Percentiles rank a stretch among this genome's conserved stretches.
Evolutionary conservation across 1,140 invertebrate species (phyloP).

Genomic region (Drosophila quadrilineata): DNA sequence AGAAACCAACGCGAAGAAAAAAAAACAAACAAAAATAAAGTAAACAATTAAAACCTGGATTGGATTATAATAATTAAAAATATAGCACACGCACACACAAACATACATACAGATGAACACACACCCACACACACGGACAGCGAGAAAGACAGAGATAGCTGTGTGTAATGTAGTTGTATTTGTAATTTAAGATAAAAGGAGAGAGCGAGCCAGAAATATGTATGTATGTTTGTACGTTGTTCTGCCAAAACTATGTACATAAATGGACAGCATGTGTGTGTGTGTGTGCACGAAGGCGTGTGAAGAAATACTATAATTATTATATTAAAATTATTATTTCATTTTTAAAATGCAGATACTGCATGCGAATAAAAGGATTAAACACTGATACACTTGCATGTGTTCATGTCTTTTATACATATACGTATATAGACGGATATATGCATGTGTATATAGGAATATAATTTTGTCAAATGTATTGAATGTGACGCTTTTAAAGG

Average conservation of each 20-base stretch:
- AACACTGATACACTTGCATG: too few species aligned
- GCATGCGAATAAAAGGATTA: too few species aligned
- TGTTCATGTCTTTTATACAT: too few species aligned
- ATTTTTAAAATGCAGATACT: too few species aligned
- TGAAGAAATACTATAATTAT: slow-evolving; percentile 4
- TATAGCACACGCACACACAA: slow-evolving; percentile 2
- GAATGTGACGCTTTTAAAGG: slow-evolving; percentile 27
- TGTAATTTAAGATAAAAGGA: slow-evolving; percentile 24
- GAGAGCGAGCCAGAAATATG: neutral
- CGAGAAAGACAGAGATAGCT: slow-evolving; percentile 2
- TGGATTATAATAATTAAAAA: slow-evolving; percentile 17
- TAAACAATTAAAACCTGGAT: slow-evolving; percentile 11
- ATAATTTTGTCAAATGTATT: slow-evolving; percentile 14
- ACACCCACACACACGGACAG: slow-evolving; percentile 2
- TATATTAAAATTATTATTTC: too few species aligned
- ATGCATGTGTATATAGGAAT: neutral
- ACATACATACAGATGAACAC: slow-evolving; percentile 6
- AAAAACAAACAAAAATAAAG: too few species aligned
- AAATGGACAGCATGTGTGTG: neutral
- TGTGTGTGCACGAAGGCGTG: too few species aligned
- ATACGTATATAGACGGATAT: neutral
- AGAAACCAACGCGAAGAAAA: slow-evolving; percentile 18
- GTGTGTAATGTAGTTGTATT: slow-evolving; percentile 66
- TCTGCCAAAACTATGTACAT: slow-evolving; percentile 2
- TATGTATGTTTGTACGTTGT: neutral